Evolutionary conservation across 1,140 invertebrate species (phyloP).

Genomic region (Lordiphosa clarofinis): DNA sequence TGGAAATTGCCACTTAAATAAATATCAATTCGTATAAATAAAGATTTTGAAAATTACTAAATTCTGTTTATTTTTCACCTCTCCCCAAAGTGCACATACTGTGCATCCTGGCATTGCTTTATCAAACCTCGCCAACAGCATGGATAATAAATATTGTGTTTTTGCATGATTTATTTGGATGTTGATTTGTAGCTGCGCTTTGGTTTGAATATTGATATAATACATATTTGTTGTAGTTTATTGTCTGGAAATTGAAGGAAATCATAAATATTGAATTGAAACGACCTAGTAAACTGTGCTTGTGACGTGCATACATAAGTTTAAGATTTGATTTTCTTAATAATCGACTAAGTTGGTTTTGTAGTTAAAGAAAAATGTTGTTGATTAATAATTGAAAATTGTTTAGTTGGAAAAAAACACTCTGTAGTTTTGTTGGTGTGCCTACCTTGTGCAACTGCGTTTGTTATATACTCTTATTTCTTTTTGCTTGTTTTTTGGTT

Average conservation of each 20-base stretch:
- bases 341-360: constrained; percentile 23
- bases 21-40: no score
- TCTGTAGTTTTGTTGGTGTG: constrained; percentile 76
- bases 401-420: constrained; percentile 66
- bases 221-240: constrained; percentile 37
- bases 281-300: constrained; percentile 73
- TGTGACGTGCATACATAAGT: constrained; percentile 72
- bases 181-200: constrained; percentile 40
- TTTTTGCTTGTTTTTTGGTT: constrained; percentile 44
- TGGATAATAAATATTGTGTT: constrained; percentile 39
- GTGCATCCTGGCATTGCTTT: constrained; percentile 5
- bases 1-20: no score
- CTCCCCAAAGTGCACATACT: no score
- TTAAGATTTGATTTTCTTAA: constrained; percentile 45
- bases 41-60: no score
- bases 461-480: constrained; percentile 72
- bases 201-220: constrained; percentile 60
- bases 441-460: constrained; percentile 79
- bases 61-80: no score
- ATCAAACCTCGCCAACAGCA: constrained; percentile 39
- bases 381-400: constrained; percentile 67
- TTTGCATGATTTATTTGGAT: constrained; percentile 29
- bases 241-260: constrained; percentile 52
- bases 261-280: constrained; percentile 67
- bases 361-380: constrained; percentile 30